Base-by-base conservation (phyloP, 1,140 invertebrate species). In the Drosophila nigrodunni region DNA sequence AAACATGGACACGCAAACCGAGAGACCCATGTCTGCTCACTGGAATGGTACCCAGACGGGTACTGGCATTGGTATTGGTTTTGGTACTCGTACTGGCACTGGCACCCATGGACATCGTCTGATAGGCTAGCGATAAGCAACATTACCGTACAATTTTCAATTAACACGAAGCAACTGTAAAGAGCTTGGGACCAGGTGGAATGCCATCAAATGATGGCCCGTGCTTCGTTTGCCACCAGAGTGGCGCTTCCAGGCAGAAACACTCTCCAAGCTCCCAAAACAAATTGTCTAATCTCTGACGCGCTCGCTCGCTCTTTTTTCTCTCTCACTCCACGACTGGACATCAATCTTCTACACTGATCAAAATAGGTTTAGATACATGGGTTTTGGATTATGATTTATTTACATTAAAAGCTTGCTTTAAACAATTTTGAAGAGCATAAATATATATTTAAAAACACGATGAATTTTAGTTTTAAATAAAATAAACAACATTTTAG, bases 111-210 rank as follows among this genome's bases (percentile, higher is more conserved):
- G 61, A 50, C 54, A 49, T 59, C 50, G 62, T 21, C 70, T 87
- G 83, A 87, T 87, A 87, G 83, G 59, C 58, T 59, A 57, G 64
- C 83, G 83, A 87, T 87, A 87, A 87, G 83, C 85, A 83, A 87
- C 85, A 87, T 87, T 87, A 87, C 83, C 85, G 83, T 89, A 87
- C 83, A 87, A 89, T 87, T 87, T 87, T 87, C 83, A 87, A 87
- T 87, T 87, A 87, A 87, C 83, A 88, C 83, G 85, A 87, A 50
- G 68, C 87, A 82, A 77, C 65, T 79, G 69, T 77, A 71, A 78
- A 78, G 41, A 18, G 70, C 43, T 47, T 44, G 50, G 25, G 15
- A 37, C 34, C 52, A 39, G 13, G 15, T 73, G 66, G 70, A 75
- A 79, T 77, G 76, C 80, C 81, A 68, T 77, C 81, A 68, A 44